These are phyloP conservation scores for Xiphorhynchus erythropygius DNA, from an alignment of 2,797 vertebrate species.

Conservation along the genomic window DNA sequence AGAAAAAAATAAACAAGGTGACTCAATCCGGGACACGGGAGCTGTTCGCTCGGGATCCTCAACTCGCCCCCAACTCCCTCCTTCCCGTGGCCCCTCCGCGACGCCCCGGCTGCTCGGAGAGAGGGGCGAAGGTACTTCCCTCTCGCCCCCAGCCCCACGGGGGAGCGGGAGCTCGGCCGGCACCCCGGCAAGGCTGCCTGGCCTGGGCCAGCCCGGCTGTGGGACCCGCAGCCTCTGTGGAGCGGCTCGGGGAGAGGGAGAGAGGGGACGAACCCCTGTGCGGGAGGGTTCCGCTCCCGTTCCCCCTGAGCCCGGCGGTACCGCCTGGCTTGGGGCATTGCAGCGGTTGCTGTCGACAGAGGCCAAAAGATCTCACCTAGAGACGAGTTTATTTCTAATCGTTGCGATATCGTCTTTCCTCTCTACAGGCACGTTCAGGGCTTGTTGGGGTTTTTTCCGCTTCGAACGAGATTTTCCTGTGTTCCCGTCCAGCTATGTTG, in stretches of 20 bases:
- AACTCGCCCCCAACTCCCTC: neutral
- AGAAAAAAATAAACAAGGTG: constrained; percentile 42
- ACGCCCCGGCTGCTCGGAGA: neutral
- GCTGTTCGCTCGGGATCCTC: neutral
- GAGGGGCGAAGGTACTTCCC: neutral
- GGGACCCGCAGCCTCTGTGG: neutral
- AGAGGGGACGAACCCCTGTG: neutral
- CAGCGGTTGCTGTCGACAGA: neutral
- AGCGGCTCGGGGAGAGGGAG: neutral
- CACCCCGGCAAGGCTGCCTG: neutral
- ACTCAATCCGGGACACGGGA: neutral
- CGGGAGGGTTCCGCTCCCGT: neutral
- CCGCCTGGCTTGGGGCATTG: neutral
- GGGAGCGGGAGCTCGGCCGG: neutral
- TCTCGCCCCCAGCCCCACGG: too few relatives aligned
- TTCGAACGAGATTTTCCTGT: neutral
- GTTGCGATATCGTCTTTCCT: neutral
- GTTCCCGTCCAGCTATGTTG: neutral
- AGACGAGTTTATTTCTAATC: neutral
- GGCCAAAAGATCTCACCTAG: neutral
- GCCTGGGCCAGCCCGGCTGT: neutral
- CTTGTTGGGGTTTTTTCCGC: neutral
- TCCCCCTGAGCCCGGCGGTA: neutral
- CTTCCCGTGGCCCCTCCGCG: neutral
- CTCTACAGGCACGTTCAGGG: neutral